Evolutionary conservation across 1,140 invertebrate genomes (phyloP).

Genomic region (Notospermus geniculatus): DNA sequence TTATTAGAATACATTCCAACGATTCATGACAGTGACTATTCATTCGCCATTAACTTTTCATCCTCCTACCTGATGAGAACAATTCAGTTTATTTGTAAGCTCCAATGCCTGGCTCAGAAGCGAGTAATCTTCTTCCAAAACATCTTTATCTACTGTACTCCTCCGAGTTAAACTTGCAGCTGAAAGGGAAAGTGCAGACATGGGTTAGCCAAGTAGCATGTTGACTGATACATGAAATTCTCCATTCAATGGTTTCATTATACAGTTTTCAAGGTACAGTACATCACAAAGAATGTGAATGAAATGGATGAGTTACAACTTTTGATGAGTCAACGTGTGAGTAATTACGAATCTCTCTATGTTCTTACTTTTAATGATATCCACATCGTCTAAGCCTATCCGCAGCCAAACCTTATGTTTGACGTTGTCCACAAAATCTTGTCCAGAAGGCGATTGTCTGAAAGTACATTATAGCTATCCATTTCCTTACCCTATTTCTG

Average conservation of each 20-base stretch:
- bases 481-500: too few species aligned
- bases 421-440: slow-evolving; percentile 75
- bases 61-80: slow-evolving; percentile 67
- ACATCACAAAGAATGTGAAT: not conserved
- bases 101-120: slow-evolving; percentile 82
- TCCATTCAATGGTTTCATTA: too few species aligned
- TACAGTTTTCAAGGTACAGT: not conserved
- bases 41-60: too few species aligned
- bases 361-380: slow-evolving; percentile 79
- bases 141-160: slow-evolving; percentile 60
- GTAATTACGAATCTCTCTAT: too few species aligned
- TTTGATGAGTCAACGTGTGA: too few species aligned
- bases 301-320: too few species aligned
- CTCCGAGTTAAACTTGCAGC: slow-evolving; percentile 26
- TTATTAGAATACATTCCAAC: too few species aligned
- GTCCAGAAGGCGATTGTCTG: slow-evolving; percentile 57
- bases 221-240: too few species aligned
- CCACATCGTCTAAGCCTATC: slow-evolving; percentile 84
- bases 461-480: slow-evolving; percentile 11
- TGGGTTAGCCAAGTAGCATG: too few species aligned
- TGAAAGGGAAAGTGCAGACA: not conserved
- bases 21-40: too few species aligned
- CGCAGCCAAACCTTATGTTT: slow-evolving; percentile 93
- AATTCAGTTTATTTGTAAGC: slow-evolving; percentile 60
- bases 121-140: slow-evolving; percentile 77